Evolutionary conservation across 2,888 invertebrate species (phyloP).

Genomic region (Oscheius sp.): DNA sequence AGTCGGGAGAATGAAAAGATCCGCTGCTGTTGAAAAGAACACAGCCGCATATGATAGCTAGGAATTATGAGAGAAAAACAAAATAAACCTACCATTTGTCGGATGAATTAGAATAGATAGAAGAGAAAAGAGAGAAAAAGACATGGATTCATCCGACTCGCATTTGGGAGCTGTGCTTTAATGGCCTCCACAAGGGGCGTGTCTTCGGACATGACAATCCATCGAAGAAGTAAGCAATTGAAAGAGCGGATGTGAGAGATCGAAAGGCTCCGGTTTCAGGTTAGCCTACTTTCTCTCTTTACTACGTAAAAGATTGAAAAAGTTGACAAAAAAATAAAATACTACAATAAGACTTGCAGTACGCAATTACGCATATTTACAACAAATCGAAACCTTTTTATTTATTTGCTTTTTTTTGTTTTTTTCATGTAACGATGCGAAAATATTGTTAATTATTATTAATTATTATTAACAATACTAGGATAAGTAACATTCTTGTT

Average conservation of each 20-base stretch:
- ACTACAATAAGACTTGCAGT: too few species aligned
- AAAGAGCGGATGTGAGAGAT: not conserved
- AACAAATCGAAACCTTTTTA: too few species aligned
- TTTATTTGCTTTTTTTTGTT: too few species aligned
- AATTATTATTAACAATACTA: too few species aligned
- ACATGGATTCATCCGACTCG: conserved; percentile 8
- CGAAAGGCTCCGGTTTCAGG: not conserved
- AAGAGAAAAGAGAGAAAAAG: conserved; percentile 1
- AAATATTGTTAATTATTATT: too few species aligned
- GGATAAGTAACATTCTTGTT: too few species aligned
- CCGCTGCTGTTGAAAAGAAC: conserved; percentile 50
- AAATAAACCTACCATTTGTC: not conserved
- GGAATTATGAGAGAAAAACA: not conserved
- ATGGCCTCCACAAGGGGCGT: conserved; percentile 14
- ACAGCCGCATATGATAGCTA: conserved; percentile 38
- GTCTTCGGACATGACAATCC: conserved; percentile 24
- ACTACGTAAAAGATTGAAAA: too few species aligned
- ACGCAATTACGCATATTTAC: too few species aligned
- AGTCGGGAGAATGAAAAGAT: conserved; percentile 50
- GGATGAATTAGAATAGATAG: not conserved
- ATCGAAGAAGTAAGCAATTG: not conserved
- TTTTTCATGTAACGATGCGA: too few species aligned
- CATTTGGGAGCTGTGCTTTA: conserved; percentile 21
- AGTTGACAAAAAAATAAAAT: too few species aligned
- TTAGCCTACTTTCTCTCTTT: not conserved